phyloP scores from a whole-genome alignment of 2,797 vertebrate species.

The Argya squamiceps region DNA sequence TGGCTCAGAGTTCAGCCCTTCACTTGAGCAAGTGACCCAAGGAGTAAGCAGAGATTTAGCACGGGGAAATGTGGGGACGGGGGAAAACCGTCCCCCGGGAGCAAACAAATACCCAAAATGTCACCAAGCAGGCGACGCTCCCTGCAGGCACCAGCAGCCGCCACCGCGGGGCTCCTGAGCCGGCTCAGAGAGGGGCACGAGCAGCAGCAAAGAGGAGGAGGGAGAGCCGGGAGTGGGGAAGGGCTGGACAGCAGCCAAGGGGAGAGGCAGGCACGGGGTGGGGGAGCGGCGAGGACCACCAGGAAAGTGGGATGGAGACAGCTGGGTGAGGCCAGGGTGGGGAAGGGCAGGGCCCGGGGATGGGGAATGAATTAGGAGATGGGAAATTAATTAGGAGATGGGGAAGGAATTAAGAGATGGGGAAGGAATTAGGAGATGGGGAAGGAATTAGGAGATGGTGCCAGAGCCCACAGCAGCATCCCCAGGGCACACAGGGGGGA shows the following conservation, averaged over 20 bases:
- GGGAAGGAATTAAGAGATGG: background rate
- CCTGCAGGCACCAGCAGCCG: rapidly evolving
- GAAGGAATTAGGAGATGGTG: too few species aligned
- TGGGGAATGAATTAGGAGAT: background rate
- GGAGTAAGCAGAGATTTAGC: background rate
- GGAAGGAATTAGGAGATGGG: background rate
- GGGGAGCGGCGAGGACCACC: background rate
- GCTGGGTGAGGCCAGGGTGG: background rate
- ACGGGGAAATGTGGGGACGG: rapidly evolving
- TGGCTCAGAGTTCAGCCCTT: conserved; percentile 47
- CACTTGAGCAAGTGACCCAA: conserved; percentile 26
- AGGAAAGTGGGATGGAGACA: rapidly evolving
- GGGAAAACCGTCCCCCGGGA: background rate
- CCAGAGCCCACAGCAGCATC: background rate
- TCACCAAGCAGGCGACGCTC: background rate
- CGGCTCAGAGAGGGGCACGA: background rate
- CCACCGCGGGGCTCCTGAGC: rapidly evolving
- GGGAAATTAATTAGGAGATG: background rate
- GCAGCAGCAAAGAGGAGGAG: background rate
- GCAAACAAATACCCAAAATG: conserved; percentile 14
- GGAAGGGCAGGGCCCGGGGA: background rate
- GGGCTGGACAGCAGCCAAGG: background rate
- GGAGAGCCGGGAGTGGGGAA: rapidly evolving
- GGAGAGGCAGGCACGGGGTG: rapidly evolving
- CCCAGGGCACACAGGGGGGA: rapidly evolving